These are phyloP conservation scores for Aspidapion aeneum DNA, from an alignment of 2,888 invertebrate genomes.

Conservation along the genomic window DNA sequence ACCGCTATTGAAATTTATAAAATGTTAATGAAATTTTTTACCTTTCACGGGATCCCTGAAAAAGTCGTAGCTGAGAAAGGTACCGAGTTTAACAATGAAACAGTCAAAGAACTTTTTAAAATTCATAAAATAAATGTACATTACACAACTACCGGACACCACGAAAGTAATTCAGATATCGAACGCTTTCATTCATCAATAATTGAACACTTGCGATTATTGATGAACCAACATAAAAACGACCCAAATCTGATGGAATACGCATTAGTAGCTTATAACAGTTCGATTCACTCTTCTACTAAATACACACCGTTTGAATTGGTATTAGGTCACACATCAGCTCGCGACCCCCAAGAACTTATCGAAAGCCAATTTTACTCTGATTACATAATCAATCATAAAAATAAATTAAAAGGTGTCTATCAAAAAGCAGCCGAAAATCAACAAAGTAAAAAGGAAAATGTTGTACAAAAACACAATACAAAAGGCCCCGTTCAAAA, in stretches of 20 bases:
- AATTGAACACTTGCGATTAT: constrained; percentile 10
- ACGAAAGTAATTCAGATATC: constrained; percentile 10
- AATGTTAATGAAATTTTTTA: constrained; percentile 2
- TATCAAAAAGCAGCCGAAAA: constrained; percentile 1
- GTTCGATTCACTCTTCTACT: not conserved
- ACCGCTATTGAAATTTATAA: not conserved
- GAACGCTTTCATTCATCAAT: constrained; percentile 11
- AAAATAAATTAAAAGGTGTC: constrained; percentile 1
- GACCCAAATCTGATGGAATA: constrained; percentile 1
- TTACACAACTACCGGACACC: constrained; percentile 6
- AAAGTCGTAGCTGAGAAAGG: constrained; percentile 9
- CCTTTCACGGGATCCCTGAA: constrained; percentile 8
- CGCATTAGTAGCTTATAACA: constrained; percentile 7
- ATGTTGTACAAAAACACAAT: not conserved
- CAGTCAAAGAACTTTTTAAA: constrained; percentile 7
- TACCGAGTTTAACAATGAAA: constrained; percentile 10
- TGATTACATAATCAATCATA: not conserved
- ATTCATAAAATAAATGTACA: constrained; percentile 7
- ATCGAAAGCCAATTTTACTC: constrained; percentile 2
- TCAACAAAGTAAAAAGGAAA: not conserved
- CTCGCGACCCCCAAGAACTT: constrained; percentile 2
- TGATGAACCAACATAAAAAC: not conserved
- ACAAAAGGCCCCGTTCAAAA: not conserved
- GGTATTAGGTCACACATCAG: too few species aligned
- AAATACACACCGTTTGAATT: constrained; percentile 1